Base-by-base conservation (phyloP, 2,888 invertebrate species). In the Lutraria lutraria region DNA sequence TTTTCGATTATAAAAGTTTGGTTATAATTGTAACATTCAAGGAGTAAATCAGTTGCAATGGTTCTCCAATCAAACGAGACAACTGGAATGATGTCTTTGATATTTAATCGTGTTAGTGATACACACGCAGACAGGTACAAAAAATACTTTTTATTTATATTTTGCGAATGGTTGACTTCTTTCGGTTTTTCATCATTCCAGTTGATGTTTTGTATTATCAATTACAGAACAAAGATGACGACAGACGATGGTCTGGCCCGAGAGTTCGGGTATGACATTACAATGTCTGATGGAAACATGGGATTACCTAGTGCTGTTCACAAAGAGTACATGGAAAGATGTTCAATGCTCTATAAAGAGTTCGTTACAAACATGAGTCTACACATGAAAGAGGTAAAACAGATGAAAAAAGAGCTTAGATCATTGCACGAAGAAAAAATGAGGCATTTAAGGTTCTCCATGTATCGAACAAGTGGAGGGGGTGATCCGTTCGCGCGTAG, bases 261-360 rank as follows among this genome's bases (percentile, higher is more conserved):
- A 34, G 93, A 94, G 68, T 94, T 94, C 86, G 95, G 95, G 15
- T 93, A 94, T 79, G 95, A 95, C 89, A 94, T 95, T 79, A 94
- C 94, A 0, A 94, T 94, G 92, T 92, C 94, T 12, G 93, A 94
- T 25, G 93, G 94, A 1, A 94, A 91, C 34, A 88, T 94, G 83
- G 94, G 94, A 19, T 90, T 93, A 21, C 94, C 95, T 13, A 92
- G 92, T 13, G 93, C 93, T 25, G 93, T 91, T 15, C 93, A 94
- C 85, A 92, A 90, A 82, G 93, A 94, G 25, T 94, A 94, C 87
- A 90, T 93, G 86, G 91, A 94, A 31, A 89, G 92, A 87, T 94
- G 94, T 72, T 83, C 89, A 6, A 86, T 88, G 31, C 88, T 95
- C 12, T 95, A 95, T 84, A 92, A 93, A 60, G 94, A 94, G 82